Evolutionary conservation across 2,888 invertebrate genomes (phyloP), one percentile per base, ranked within the genome.

Genomic region (Trichogramma dendrolimi): DNA sequence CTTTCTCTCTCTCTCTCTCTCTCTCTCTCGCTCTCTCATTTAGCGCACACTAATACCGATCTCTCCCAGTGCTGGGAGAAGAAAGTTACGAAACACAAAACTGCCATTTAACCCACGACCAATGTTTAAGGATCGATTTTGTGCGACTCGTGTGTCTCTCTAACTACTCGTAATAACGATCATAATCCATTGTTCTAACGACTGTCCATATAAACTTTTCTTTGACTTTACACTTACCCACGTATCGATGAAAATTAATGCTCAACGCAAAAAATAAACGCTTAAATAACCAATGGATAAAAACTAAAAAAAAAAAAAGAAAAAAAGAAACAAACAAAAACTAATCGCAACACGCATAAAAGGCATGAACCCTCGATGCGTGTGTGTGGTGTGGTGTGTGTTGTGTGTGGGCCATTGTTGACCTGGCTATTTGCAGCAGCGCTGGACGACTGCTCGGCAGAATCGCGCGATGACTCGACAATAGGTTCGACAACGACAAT

Each of bases 401-500:
- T 65, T 66, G 65, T 67, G 58, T 67, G 67, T 64, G 63, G 54
- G 60, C 43, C 49, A 10, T 61, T 58, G 10, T 58, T 27, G 27
- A 27, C 27, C 27, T 27, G 27, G 27, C 27, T 27, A 27, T 56
- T 62, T 65, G 6, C 62, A 65, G 65, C 55, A 14, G 27, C 11
- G 52, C 50, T 52, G 11, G 56, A 65, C n/a, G 62, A 65, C 41
- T 62, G 60, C 38, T 40, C 56, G 52, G 51, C 58, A 59, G 74
- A 71, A 62, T 73, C 70, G 76, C 60, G 55, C 59, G 65, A 60
- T 55, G 65, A 62, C 27, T 54, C 65, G 55, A 58, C 61, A 75
- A 76, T 77, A 61, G 75, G 75, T 77, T 73, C 69, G 73, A 71
- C 69, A 75, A 75, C 65, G 76, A 27, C 27, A 27, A 27, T 27